phyloP scores from a whole-genome alignment of 2,888 invertebrate species.

The Drosophila suboccidentalis region DNA sequence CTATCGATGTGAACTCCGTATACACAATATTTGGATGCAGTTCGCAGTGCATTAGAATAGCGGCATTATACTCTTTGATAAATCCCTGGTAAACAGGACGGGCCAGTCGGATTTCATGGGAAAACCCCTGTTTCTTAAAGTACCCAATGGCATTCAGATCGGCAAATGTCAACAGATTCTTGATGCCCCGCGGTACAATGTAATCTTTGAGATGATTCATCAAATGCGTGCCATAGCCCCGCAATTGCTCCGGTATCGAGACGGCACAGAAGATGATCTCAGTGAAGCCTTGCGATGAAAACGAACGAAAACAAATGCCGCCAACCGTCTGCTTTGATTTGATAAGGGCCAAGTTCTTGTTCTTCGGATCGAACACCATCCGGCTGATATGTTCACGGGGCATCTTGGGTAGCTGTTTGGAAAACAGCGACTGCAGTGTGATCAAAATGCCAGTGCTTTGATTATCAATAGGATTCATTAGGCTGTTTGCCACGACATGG shows the following conservation, averaged over 20 bases:
- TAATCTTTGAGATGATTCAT: conserved; percentile 99
- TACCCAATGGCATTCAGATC: conserved; percentile 4
- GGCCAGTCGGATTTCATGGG: neutral
- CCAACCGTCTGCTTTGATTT: neutral
- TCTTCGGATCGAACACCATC: neutral
- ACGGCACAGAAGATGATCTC: conserved; percentile 99
- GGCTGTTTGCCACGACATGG: neutral
- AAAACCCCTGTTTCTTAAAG: neutral
- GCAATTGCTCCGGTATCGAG: conserved; percentile 96
- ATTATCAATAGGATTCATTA: neutral
- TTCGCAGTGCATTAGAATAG: conserved; percentile 99
- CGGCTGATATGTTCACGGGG: conserved; percentile 93
- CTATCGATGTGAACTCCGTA: conserved; percentile 92
- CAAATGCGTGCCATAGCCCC: conserved; percentile 98
- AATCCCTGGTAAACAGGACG: neutral
- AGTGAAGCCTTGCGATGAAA: conserved; percentile 96
- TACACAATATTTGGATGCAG: conserved; percentile 96
- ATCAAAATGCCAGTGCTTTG: conserved; percentile 86
- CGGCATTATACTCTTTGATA: conserved; percentile 85
- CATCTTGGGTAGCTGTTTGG: conserved; percentile 98
- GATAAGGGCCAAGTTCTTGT: conserved; percentile 1
- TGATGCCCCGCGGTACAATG: conserved; percentile 92
- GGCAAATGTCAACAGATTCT: conserved; percentile 86
- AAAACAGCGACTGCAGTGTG: conserved; percentile 96
- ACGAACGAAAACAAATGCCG: conserved; percentile 96